These are phyloP conservation scores for Tamias sibiricus DNA, from an alignment of 2,113 vertebrate genomes.

Conservation along the genomic window DNA sequence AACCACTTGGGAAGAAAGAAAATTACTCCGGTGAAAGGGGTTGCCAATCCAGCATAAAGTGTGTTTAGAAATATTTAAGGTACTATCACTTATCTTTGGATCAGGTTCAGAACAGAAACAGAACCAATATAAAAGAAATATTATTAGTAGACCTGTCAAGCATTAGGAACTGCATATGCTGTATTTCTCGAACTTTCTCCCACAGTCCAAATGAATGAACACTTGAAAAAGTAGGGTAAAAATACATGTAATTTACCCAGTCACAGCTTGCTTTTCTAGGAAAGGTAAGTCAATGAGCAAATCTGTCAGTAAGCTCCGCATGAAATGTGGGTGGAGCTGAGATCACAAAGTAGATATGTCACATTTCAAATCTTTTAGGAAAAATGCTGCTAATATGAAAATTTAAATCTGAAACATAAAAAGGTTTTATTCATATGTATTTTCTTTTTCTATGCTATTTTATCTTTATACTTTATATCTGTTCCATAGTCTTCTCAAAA, in stretches of 20 bases:
- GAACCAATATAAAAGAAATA: neutral
- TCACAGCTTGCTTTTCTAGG: slow-evolving; percentile 77
- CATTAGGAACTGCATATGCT: neutral
- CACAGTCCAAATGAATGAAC: slow-evolving; percentile 76
- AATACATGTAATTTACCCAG: slow-evolving; percentile 82
- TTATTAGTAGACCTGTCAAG: neutral
- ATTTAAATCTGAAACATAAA: slow-evolving; percentile 52
- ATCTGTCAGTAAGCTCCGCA: slow-evolving; percentile 41
- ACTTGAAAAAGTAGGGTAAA: slow-evolving; percentile 77
- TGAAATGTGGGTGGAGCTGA: neutral
- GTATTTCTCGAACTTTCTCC: slow-evolving; percentile 59
- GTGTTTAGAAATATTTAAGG: slow-evolving; percentile 78
- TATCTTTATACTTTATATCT: neutral
- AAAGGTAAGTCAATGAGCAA: slow-evolving; percentile 65
- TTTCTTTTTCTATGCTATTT: slow-evolving; percentile 3
- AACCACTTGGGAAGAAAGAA: slow-evolving; percentile 59
- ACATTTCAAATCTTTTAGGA: slow-evolving; percentile 24
- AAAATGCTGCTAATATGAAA: slow-evolving; percentile 24
- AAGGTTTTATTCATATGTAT: neutral
- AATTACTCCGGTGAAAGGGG: slow-evolving; percentile 71
- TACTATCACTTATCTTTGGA: slow-evolving; percentile 53
- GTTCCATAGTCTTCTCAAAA: neutral
- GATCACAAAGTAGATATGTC: slow-evolving; percentile 35
- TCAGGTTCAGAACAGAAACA: slow-evolving; percentile 3
- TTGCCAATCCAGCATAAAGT: slow-evolving; percentile 57